A percentile compares a stretch with the other conserved stretches of the same genome.
These are phyloP conservation scores for Musca domestica DNA, from an alignment of 1,140 invertebrate genomes.

Conservation along the genomic window DNA sequence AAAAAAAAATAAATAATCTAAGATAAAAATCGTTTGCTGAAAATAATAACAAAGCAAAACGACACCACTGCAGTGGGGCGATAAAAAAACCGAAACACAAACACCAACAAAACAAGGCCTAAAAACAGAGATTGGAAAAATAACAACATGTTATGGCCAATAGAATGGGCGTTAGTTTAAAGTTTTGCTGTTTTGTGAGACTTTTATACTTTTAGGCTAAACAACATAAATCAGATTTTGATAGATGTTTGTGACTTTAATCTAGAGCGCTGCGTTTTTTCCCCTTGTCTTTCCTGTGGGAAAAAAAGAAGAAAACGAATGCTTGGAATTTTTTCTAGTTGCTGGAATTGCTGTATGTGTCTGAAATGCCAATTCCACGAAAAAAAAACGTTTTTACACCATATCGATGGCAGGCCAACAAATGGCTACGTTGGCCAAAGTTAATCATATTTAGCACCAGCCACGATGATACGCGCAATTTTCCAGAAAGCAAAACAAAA, in stretches of 20 bases:
- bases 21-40: conserved; percentile 8
- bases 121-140: neutral
- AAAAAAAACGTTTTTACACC: neutral
- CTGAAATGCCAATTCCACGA: neutral
- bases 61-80: conserved; percentile 7
- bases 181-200: too few species aligned
- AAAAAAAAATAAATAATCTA: neutral
- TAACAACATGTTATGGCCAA: neutral
- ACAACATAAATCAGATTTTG: conserved; percentile 11
- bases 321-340: neutral
- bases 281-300: too few species aligned
- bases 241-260: neutral
- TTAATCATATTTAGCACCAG: conserved; percentile 13
- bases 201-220: neutral
- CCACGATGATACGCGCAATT: neutral
- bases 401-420: neutral
- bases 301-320: too few species aligned
- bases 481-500: neutral
- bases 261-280: neutral
- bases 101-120: neutral
- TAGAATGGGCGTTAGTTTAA: too few species aligned
- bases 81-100: neutral
- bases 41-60: neutral
- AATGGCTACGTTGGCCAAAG: neutral
- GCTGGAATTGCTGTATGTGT: conserved; percentile 4